These are phyloP conservation scores for Erpornis zantholeuca DNA, from an alignment of 2,113 vertebrate genomes.

Conservation along the genomic window DNA sequence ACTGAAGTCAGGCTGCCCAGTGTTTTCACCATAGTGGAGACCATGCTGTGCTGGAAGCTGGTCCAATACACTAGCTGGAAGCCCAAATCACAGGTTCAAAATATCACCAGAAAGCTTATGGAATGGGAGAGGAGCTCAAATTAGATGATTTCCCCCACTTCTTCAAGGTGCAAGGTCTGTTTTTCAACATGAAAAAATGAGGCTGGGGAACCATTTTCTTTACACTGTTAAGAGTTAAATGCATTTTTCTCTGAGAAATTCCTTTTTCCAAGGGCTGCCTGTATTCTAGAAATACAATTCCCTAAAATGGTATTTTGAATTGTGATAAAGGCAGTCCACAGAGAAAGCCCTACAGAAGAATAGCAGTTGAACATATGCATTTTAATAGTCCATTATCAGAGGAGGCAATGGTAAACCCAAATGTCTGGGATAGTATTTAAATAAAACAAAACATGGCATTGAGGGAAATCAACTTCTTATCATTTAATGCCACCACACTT, in stretches of 20 bases:
- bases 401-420: background rate
- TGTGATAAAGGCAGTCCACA: background rate
- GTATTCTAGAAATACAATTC: background rate
- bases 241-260: background rate
- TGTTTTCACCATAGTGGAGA: background rate
- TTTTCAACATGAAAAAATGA: background rate
- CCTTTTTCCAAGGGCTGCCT: background rate
- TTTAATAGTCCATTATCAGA: background rate
- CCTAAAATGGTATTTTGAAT: background rate
- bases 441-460: background rate
- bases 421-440: background rate
- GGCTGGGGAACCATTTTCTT: background rate
- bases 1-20: background rate
- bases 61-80: background rate
- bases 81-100: background rate
- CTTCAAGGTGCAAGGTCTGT: background rate
- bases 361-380: background rate
- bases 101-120: background rate
- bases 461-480: slow-evolving; percentile 22
- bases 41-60: background rate
- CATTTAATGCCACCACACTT: background rate
- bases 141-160: background rate
- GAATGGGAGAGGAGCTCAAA: background rate
- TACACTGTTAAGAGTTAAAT: background rate
- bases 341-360: background rate